These are phyloP conservation scores for Leucophora obtusa DNA, from an alignment of 2,888 invertebrate genomes.

Conservation along the genomic window DNA sequence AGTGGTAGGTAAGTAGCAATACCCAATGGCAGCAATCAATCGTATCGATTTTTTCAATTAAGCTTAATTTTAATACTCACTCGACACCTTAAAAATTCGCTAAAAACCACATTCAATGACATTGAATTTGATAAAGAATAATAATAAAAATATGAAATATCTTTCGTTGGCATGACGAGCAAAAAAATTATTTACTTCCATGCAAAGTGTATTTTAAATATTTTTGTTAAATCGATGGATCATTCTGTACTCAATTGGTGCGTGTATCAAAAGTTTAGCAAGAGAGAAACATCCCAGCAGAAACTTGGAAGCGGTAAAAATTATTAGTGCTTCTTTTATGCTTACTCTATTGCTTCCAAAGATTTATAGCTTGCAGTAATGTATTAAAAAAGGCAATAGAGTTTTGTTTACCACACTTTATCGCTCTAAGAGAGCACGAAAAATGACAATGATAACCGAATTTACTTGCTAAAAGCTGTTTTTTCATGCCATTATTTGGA, in stretches of 20 bases:
- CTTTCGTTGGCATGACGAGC: constrained; percentile 27
- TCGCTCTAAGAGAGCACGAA: too few species aligned
- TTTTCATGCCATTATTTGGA: too few species aligned
- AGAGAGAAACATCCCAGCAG: neutral
- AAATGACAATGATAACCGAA: too few species aligned
- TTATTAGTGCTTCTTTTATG: too few species aligned
- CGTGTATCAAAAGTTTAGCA: constrained; percentile 16
- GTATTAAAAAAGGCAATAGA: too few species aligned
- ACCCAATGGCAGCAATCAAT: constrained; percentile 12
- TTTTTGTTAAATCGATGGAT: constrained; percentile 39
- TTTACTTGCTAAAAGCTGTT: too few species aligned
- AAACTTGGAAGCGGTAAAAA: too few species aligned
- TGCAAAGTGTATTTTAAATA: neutral
- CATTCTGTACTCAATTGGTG: constrained; percentile 23
- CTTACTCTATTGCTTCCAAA: too few species aligned
- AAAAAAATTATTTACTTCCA: constrained; percentile 17
- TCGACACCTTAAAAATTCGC: constrained; percentile 27
- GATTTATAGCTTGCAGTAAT: too few species aligned
- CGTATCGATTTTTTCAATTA: constrained; percentile 34
- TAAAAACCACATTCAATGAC: constrained; percentile 32
- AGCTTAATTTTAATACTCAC: constrained; percentile 35
- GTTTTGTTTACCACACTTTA: too few species aligned
- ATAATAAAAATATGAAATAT: constrained; percentile 19
- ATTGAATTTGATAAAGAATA: constrained; percentile 36
- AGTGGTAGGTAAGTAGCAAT: neutral